phyloP scores from a whole-genome alignment of 2,888 invertebrate species.

The Lasioglossum zephyrum region DNA sequence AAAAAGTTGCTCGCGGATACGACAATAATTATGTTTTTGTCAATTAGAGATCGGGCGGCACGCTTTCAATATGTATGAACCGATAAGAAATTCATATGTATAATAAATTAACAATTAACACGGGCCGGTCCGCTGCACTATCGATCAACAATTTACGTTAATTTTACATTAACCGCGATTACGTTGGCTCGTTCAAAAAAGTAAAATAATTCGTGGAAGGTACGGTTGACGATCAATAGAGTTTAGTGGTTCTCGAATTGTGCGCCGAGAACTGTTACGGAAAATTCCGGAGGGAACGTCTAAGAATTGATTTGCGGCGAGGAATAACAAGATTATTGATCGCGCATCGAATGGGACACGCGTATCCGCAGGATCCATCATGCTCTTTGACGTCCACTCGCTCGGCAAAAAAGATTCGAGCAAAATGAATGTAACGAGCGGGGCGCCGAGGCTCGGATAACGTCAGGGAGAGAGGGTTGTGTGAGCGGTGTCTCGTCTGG shows the following conservation, averaged over 20 bases:
- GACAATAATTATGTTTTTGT: neutral
- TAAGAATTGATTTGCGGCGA: neutral
- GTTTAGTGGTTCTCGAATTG: too few relatives aligned
- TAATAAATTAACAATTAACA: neutral
- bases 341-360: neutral
- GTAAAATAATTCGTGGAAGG: too few relatives aligned
- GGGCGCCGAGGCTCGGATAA: neutral
- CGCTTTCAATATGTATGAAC: neutral
- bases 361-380: neutral
- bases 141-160: neutral
- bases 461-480: neutral
- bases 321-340: conserved; percentile 20
- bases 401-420: neutral
- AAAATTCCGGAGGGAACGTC: neutral
- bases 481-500: conserved; percentile 13
- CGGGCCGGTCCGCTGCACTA: neutral
- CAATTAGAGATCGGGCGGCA: neutral
- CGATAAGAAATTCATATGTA: neutral
- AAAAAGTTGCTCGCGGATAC: neutral
- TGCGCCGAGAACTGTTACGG: too few relatives aligned
- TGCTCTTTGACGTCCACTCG: neutral
- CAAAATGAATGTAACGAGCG: conserved; percentile 30
- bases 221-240: too few relatives aligned
- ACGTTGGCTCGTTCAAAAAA: too few relatives aligned
- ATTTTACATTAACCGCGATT: neutral